Evolutionary conservation across 2,888 invertebrate species (phyloP).

Genomic region (Apodemia zela): DNA sequence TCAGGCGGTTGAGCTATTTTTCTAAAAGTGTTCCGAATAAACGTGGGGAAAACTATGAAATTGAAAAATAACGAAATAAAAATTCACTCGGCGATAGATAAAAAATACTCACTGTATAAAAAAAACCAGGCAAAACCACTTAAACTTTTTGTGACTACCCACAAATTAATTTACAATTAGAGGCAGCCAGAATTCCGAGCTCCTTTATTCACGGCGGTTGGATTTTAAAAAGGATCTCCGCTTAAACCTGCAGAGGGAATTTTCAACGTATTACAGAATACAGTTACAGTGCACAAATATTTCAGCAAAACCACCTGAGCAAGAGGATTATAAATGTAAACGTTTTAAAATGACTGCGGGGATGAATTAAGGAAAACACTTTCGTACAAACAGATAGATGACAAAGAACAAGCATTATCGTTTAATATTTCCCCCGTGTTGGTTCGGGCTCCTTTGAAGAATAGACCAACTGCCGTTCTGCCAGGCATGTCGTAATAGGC

Average conservation of each 20-base stretch:
- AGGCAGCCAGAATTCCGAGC: constrained; percentile 6
- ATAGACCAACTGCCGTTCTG: too few relatives aligned
- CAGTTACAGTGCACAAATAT: neutral
- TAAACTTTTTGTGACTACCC: constrained; percentile 9
- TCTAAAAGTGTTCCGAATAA: too few relatives aligned
- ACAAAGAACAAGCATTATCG: neutral
- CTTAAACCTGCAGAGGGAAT: constrained; percentile 1
- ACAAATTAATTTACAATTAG: constrained; percentile 14
- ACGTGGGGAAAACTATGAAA: too few relatives aligned
- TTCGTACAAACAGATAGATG: neutral
- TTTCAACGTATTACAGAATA: constrained; percentile 3
- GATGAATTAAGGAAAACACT: neutral
- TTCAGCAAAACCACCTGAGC: constrained; percentile 12
- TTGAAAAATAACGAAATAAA: neutral
- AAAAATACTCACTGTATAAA: constrained; percentile 1
- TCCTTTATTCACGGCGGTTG: constrained; percentile 1
- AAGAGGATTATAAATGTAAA: neutral
- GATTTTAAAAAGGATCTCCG: constrained; percentile 8
- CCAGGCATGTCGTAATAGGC: too few relatives aligned
- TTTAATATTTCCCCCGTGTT: too few relatives aligned
- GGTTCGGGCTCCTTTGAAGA: too few relatives aligned
- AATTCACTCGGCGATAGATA: neutral
- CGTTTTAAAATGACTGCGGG: neutral
- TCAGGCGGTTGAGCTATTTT: too few relatives aligned
- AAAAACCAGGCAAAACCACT: neutral